Evolutionary conservation across 1,140 invertebrate species (phyloP), one percentile per base, ranked within the genome.

Genomic region (Lucilia cuprina): DNA sequence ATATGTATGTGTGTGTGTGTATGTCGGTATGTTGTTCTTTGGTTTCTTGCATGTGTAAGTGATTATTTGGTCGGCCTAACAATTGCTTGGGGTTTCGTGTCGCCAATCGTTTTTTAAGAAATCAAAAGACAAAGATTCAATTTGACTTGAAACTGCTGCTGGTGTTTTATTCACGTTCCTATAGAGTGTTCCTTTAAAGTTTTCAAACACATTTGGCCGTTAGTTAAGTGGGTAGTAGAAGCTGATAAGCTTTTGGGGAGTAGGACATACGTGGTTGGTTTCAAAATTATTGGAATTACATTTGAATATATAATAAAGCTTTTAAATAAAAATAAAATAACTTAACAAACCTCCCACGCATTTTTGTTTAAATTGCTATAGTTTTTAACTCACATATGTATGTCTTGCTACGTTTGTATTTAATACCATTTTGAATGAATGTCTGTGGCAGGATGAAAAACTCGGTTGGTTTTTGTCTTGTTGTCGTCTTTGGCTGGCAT

Each of bases 41-140:
- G 82, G 77, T 25, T 12, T 14, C 8, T 55, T 14, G 50, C 13
- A n/a, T 17, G 50, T 55, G 17, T 55, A 74, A 35, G 30, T 35
- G 87, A 86, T 86, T 86, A 86, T 86, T 86, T 86, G 87, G 86
- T 86, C 85, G 88, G 88, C 86, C 30, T 41, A 17, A 17, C 83
- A 82, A 77, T 84, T 49, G 83, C 83, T 70, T 84, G 35, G 50
- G 83, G 77, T 50, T 82, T 84, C 60, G 77, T 84, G 83, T 84
- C 78, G 83, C 83, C 83, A 84, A 84, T 84, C 78, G 83, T 80
- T 84, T 80, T 74, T 78, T 49, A 47, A 35, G 82, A 83, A 70
- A 74, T 74, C 82, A 65, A 83, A 70, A 83, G 82, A 74, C 82
- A 74, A 80, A 80, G 41, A 80, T 80, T 80, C 77, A 80, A 80